Evolutionary conservation across 1,140 invertebrate genomes (phyloP), one percentile per base, ranked within the genome.

Genomic region (Drosophila eugracilis): DNA sequence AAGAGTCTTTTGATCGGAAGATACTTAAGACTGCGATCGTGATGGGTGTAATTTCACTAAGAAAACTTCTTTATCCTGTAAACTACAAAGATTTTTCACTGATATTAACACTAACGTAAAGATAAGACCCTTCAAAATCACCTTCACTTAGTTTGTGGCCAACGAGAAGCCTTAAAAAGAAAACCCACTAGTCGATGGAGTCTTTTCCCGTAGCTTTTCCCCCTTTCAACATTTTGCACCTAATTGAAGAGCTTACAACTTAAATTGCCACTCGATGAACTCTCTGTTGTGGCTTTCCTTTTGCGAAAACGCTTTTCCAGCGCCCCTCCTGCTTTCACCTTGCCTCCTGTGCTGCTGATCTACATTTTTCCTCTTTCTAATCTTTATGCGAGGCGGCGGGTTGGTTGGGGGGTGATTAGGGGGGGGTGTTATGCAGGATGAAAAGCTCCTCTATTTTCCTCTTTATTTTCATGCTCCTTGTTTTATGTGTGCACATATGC

Each of bases 221-320:
- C 14, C 59, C 59, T 22, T 39, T 49, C 34, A 49, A 28, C 54
- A 47, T 39, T 72, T 72, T 50, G 32, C 54, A 73, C 67, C 70
- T 73, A 73, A 73, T 73, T 73, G 70, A 73, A 54, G 47, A 37
- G 69, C 70, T 73, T 73, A 73, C 57, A 73, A 54, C 69, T 49
- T 62, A 47, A 62, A 63, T 73, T 73, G 69, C 69, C 69, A 44
- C 57, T 73, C 69, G 42, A 73, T 73, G 69, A 45, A 55, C 48
- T 47, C 54, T 70, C 48, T 57, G 55, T 21, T 54, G 54, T 73
- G 70, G 67, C 55, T 59, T 59, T 66, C n/a, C 36, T 7, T 36
- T 36, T 6, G 2, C 19, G 41, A 42, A 42, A 42, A 42, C 15
- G 14, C 36, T 9, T 15, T 37, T n/a, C 15, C 36, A 9, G 14